Percentiles rank a stretch among this genome's conserved stretches.
Evolutionary conservation across 2,113 vertebrate genomes (phyloP).

Genomic region (Solea senegalensis): DNA sequence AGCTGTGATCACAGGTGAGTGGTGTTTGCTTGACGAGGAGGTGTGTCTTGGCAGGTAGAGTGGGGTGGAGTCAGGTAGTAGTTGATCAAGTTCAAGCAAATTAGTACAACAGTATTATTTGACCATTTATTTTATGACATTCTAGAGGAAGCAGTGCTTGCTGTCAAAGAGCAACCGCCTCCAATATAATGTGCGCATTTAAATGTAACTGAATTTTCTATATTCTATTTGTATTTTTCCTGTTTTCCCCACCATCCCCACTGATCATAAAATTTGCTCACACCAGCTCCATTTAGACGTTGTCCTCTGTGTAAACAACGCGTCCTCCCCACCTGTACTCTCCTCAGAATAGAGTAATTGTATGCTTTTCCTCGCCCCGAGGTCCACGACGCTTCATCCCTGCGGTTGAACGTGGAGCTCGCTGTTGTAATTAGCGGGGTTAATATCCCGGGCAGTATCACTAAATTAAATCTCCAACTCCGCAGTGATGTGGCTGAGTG

Average conservation of each 20-base stretch:
- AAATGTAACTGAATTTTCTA: neutral
- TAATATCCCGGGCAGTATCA: constrained; percentile 79
- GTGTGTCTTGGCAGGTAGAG: too few species aligned
- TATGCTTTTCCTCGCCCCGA: constrained; percentile 50
- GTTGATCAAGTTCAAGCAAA: too few species aligned
- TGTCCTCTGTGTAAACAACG: constrained; percentile 36
- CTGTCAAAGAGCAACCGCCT: too few species aligned
- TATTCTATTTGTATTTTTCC: neutral
- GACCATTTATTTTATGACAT: too few species aligned
- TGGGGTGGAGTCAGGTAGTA: too few species aligned
- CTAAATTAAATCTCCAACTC: constrained; percentile 81
- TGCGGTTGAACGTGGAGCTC: constrained; percentile 42
- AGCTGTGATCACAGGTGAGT: too few species aligned
- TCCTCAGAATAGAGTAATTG: constrained; percentile 62
- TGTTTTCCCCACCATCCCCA: neutral
- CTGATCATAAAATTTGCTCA: constrained; percentile 18
- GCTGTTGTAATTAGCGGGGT: constrained; percentile 77
- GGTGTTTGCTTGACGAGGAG: too few species aligned
- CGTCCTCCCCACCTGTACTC: constrained; percentile 32
- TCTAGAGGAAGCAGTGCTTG: too few species aligned
- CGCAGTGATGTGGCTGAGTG: constrained; percentile 63
- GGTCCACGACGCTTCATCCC: constrained; percentile 60
- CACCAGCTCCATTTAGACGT: constrained; percentile 16
- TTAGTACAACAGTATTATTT: too few species aligned
- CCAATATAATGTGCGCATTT: too few species aligned